phyloP scores from a whole-genome alignment of 2,888 invertebrate genomes.

The Ormyrus nitidulus region DNA sequence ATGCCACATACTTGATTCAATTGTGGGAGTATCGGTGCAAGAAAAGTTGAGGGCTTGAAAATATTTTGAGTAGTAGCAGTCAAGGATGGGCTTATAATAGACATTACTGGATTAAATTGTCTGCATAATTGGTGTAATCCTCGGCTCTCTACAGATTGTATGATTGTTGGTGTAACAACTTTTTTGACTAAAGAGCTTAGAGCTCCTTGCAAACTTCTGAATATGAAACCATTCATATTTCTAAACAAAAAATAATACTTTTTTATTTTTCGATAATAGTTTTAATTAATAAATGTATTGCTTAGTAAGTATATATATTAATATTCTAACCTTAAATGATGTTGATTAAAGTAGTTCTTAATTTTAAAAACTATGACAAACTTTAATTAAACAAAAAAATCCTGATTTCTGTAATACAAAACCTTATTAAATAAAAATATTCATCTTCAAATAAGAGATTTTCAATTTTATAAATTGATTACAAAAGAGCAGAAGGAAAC shows the following conservation, averaged over 20 bases:
- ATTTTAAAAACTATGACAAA: no score
- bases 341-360: no score
- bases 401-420: no score
- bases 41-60: constrained; percentile 24
- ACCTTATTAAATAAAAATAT: no score
- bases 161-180: constrained; percentile 25
- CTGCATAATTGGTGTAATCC: constrained; percentile 44
- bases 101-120: neutral
- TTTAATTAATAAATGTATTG: no score
- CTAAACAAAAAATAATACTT: constrained; percentile 26
- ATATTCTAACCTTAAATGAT: no score
- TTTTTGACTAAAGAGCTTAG: constrained; percentile 41
- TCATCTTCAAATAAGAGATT: no score
- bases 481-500: no score
- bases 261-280: no score
- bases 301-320: no score
- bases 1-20: constrained; percentile 78
- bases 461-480: neutral
- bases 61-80: constrained; percentile 6
- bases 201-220: constrained; percentile 53
- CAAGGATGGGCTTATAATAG: neutral
- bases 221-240: constrained; percentile 48
- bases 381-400: no score
- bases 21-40: constrained; percentile 61
- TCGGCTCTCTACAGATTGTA: neutral